Evolutionary conservation across 2,113 vertebrate species (phyloP), one percentile per base, ranked within the genome.

Genomic region (Oreotragus oreotragus): DNA sequence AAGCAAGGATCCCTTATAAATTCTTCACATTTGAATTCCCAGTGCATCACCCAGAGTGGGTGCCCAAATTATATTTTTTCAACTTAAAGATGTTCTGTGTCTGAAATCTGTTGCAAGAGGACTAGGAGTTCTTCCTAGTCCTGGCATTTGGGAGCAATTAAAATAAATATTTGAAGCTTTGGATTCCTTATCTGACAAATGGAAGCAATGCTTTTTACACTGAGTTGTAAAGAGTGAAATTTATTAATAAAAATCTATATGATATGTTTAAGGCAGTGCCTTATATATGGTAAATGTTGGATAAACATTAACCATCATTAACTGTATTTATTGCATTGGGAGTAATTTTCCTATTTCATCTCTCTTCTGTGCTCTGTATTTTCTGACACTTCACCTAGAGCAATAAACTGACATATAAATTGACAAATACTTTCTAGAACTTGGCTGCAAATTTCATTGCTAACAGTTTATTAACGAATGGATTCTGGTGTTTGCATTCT

Each of bases 401-500:
- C 25, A 76, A 43, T 43, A 76, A 27, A 76, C 23, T 76, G 70
- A 76, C 39, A 43, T 73, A 39, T 27, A 76, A 76, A 76, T 2
- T 43, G 51, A 80, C 27, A 73, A 64, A 55, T 28, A 51, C 10
- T 85, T 84, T 95, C 23, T 49, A 87, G 21, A 62, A 7, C 19
- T 77, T 95, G 27, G 36, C 92, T 60, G 10, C 36, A 92, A 88
- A 77, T 60, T 70, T 16, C 43, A 57, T 14, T 92, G 89, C 51
- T 84, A 95, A 96, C 88, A 45, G 89, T 90, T 87, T 93, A 84
- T 53, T 97, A 94, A 92, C n/a, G 21, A 94, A 64, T 84, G 9
- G 23, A 43, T 62, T 93, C 36, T 95, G 36, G 2, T 53, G 33
- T 94, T 92, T 92, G 77, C 70, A 79, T 94, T 96, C 25, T 73